Percentiles rank a stretch among this genome's conserved stretches.
Evolutionary conservation across 2,888 invertebrate genomes (phyloP).

Genomic region (Horisme vitalbata): DNA sequence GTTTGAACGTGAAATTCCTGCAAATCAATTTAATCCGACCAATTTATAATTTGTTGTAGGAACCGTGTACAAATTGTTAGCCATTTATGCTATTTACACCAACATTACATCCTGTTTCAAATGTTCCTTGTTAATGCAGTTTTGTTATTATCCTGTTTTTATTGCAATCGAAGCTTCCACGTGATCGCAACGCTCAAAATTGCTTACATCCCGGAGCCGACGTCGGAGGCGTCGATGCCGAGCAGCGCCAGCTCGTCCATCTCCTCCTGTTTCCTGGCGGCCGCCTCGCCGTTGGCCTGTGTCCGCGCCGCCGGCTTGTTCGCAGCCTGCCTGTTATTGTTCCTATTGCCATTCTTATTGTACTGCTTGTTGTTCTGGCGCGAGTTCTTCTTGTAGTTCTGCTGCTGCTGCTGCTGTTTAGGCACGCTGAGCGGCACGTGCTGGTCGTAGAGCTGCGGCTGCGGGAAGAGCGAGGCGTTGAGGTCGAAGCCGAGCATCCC

Average conservation of each 20-base stretch:
- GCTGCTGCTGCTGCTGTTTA: slow-evolving; percentile 8
- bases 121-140: too few relatives aligned
- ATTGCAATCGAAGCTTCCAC: too few relatives aligned
- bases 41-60: too few relatives aligned
- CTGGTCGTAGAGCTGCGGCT: slow-evolving; percentile 65
- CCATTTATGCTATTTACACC: too few relatives aligned
- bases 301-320: slow-evolving; percentile 6
- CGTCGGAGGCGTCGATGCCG: slow-evolving; percentile 92
- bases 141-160: too few relatives aligned
- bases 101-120: too few relatives aligned
- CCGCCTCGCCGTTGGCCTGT: slow-evolving; percentile 35
- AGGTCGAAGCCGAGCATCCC: slow-evolving; percentile 69
- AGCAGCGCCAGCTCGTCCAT: slow-evolving; percentile 91
- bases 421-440: slow-evolving; percentile 62
- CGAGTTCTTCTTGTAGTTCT: slow-evolving; percentile 21
- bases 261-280: slow-evolving; percentile 73
- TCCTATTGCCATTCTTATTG: slow-evolving; percentile 33
- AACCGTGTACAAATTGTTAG: too few relatives aligned
- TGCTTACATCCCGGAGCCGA: slow-evolving; percentile 76
- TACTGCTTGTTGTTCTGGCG: slow-evolving; percentile 26
- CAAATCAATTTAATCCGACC: too few relatives aligned
- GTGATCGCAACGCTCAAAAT: too few relatives aligned
- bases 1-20: too few relatives aligned
- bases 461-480: slow-evolving; percentile 55
- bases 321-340: slow-evolving; percentile 10